Percentiles rank a stretch among this genome's conserved stretches.
Evolutionary conservation across 2,888 invertebrate genomes (phyloP).

Genomic region (Papilio elwesi): DNA sequence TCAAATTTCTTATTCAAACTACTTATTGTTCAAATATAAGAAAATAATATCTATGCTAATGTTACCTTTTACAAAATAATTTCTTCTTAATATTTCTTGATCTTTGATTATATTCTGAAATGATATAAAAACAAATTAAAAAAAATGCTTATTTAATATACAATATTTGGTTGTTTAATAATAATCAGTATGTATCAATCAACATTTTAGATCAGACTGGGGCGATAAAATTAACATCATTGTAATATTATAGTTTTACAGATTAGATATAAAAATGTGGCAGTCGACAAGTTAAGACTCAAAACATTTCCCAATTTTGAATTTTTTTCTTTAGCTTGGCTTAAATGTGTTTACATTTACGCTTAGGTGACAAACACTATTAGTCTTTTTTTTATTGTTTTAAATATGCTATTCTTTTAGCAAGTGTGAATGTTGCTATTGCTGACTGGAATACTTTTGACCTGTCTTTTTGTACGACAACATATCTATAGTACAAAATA

Average conservation of each 20-base stretch:
- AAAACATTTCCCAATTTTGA: too few relatives aligned
- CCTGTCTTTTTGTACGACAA: too few relatives aligned
- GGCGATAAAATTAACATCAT: conserved; percentile 37
- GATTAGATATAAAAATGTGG: too few relatives aligned
- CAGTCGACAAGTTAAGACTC: too few relatives aligned
- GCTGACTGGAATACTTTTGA: too few relatives aligned
- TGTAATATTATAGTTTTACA: not conserved
- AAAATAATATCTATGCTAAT: not conserved
- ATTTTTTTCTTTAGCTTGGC: too few relatives aligned
- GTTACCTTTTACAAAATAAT: not conserved
- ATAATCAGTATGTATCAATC: conserved; percentile 23
- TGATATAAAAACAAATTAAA: not conserved
- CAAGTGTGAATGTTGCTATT: too few relatives aligned
- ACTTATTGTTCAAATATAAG: not conserved
- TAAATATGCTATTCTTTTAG: too few relatives aligned
- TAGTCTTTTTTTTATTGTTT: too few relatives aligned
- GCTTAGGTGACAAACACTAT: too few relatives aligned
- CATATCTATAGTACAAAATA: too few relatives aligned
- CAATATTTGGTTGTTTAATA: not conserved
- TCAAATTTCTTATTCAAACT: not conserved
- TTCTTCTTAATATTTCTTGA: not conserved
- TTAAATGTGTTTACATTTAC: too few relatives aligned
- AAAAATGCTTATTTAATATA: not conserved
- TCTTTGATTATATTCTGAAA: not conserved
- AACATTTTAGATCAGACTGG: conserved; percentile 26